These are phyloP conservation scores for Homalodisca vitripennis DNA, from an alignment of 1,140 invertebrate genomes.

Conservation along the genomic window DNA sequence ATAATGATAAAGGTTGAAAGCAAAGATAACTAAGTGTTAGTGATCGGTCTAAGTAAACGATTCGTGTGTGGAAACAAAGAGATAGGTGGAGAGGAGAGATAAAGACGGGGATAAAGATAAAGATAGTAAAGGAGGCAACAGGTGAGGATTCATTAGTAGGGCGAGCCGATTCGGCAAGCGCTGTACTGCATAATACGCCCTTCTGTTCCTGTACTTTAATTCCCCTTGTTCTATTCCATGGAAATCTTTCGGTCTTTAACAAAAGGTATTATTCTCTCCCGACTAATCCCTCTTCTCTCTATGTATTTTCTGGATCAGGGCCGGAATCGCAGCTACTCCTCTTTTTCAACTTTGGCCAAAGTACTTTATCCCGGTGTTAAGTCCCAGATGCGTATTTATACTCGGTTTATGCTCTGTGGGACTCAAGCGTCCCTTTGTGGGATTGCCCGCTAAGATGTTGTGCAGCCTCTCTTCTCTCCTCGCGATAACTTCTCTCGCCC, in stretches of 20 bases:
- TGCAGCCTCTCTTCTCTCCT: neutral
- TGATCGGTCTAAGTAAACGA: too few relatives aligned
- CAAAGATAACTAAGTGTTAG: too few relatives aligned
- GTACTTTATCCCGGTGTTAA: slow-evolving; percentile 36
- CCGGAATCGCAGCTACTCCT: slow-evolving; percentile 19
- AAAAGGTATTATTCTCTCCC: slow-evolving; percentile 40
- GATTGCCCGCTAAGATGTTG: slow-evolving; percentile 11
- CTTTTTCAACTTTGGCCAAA: slow-evolving; percentile 34
- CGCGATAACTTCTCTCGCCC: neutral
- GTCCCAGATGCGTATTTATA: slow-evolving; percentile 31
- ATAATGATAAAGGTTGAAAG: too few relatives aligned
- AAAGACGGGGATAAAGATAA: neutral
- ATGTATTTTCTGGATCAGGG: slow-evolving; percentile 41
- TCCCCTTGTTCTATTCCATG: slow-evolving; percentile 37
- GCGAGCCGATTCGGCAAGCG: neutral
- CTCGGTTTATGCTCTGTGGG: slow-evolving; percentile 14
- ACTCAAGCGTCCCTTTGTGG: slow-evolving; percentile 15
- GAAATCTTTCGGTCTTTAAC: slow-evolving; percentile 38
- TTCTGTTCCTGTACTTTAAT: slow-evolving; percentile 36
- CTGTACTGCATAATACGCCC: slow-evolving; percentile 9
- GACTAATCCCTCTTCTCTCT: slow-evolving; percentile 38
- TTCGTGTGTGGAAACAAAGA: too few relatives aligned
- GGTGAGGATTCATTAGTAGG: slow-evolving; percentile 30
- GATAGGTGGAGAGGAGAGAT: neutral
- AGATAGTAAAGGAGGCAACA: slow-evolving; percentile 7